These are phyloP conservation scores for Glyptemys insculpta DNA, from an alignment of 2,797 vertebrate species.

Conservation along the genomic window DNA sequence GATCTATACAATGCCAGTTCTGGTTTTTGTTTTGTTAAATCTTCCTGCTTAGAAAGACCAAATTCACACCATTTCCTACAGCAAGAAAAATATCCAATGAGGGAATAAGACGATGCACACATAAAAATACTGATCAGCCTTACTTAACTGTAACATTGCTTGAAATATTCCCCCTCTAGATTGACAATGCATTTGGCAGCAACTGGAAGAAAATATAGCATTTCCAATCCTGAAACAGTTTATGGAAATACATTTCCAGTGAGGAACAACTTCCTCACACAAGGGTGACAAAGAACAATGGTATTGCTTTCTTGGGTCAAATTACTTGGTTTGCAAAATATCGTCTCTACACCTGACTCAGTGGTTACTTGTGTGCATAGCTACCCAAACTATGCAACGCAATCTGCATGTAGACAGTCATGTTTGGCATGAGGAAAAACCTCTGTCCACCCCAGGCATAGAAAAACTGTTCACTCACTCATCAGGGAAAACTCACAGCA, in stretches of 20 bases:
- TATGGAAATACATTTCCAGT: not conserved
- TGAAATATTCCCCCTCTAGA: not conserved
- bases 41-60: not conserved
- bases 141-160: not conserved
- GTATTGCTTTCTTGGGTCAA: not conserved
- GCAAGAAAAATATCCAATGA: not conserved
- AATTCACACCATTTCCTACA: not conserved
- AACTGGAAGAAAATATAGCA: not conserved
- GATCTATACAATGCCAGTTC: not conserved
- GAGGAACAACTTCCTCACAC: not conserved
- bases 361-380: too few relatives aligned
- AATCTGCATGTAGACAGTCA: not conserved
- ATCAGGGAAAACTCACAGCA: not conserved
- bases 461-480: not conserved
- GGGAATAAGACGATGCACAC: not conserved
- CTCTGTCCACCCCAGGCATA: not conserved
- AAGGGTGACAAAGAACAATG: not conserved
- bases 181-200: not conserved
- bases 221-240: not conserved
- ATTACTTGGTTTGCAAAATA: not conserved
- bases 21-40: not conserved
- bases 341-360: fast-evolving
- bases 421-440: not conserved
- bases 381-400: not conserved
- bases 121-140: too few relatives aligned